These are phyloP conservation scores for Mythimna ferrago DNA, from an alignment of 2,888 invertebrate species.

Conservation along the genomic window DNA sequence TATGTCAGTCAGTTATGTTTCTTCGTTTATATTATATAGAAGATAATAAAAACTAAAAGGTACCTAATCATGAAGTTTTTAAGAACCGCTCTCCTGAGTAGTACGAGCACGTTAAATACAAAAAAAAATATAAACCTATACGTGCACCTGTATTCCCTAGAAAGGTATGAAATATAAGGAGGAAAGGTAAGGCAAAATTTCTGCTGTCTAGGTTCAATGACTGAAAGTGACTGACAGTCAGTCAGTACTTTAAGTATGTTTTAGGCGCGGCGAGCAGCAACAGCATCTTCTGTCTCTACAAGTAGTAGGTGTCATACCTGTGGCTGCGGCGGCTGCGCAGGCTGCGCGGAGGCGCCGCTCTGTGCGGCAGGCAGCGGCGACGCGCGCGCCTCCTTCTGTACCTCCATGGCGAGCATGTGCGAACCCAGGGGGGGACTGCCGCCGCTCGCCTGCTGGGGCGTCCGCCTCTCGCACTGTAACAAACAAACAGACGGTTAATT, in stretches of 20 bases:
- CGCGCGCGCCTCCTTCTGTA: conserved; percentile 93
- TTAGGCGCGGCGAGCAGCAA: background rate
- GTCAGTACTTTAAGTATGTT: background rate
- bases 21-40: too few relatives aligned
- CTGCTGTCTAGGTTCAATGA: background rate
- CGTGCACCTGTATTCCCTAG: too few relatives aligned
- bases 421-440: conserved; percentile 84
- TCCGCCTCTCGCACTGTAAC: conserved; percentile 88
- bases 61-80: background rate
- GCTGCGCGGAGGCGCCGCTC: conserved; percentile 69
- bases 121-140: too few relatives aligned
- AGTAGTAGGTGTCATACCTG: conserved; percentile 71
- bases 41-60: too few relatives aligned
- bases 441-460: conserved; percentile 87
- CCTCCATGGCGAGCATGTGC: conserved; percentile 96
- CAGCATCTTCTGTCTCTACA: too few relatives aligned
- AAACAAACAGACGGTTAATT: conserved; percentile 13
- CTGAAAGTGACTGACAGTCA: too few relatives aligned
- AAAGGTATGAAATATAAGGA: too few relatives aligned
- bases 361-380: conserved; percentile 85
- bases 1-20: too few relatives aligned
- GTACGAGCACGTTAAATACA: too few relatives aligned
- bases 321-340: conserved; percentile 80
- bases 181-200: background rate
- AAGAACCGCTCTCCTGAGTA: background rate